A percentile compares a stretch with the other conserved stretches of the same genome.
These are phyloP conservation scores for Catagonus wagneri DNA, from an alignment of 2,113 vertebrate genomes.

Conservation along the genomic window DNA sequence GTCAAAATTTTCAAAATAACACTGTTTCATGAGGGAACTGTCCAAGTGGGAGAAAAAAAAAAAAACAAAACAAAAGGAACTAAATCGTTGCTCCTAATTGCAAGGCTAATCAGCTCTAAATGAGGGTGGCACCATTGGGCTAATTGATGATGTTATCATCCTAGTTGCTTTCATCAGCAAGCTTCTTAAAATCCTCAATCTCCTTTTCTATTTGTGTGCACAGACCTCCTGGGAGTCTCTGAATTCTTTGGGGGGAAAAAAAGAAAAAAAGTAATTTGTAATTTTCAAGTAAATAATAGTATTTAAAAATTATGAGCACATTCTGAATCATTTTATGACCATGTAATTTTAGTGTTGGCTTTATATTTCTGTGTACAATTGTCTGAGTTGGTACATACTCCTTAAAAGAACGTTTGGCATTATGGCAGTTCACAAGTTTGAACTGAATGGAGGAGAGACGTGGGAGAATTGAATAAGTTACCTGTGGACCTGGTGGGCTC, in stretches of 20 bases:
- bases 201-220: background rate
- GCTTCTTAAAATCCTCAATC: conserved; percentile 27
- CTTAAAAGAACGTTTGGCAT: conserved; percentile 24
- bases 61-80: conserved; percentile 35
- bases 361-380: background rate
- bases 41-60: background rate
- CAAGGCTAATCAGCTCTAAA: background rate
- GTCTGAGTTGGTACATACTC: background rate
- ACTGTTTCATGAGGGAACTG: background rate
- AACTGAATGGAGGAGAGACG: background rate
- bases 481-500: background rate
- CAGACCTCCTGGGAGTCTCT: background rate
- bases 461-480: background rate
- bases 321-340: conserved; percentile 43
- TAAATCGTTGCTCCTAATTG: background rate
- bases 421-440: background rate
- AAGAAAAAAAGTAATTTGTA: background rate
- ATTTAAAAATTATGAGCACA: conserved; percentile 15
- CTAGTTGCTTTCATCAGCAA: conserved; percentile 1
- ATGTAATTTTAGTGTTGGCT: background rate
- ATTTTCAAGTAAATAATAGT: background rate
- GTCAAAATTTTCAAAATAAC: background rate
- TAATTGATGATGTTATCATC: background rate
- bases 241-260: background rate
- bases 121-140: background rate